These are phyloP conservation scores for Melanocharis versteri DNA, from an alignment of 2,113 vertebrate genomes.

Conservation along the genomic window DNA sequence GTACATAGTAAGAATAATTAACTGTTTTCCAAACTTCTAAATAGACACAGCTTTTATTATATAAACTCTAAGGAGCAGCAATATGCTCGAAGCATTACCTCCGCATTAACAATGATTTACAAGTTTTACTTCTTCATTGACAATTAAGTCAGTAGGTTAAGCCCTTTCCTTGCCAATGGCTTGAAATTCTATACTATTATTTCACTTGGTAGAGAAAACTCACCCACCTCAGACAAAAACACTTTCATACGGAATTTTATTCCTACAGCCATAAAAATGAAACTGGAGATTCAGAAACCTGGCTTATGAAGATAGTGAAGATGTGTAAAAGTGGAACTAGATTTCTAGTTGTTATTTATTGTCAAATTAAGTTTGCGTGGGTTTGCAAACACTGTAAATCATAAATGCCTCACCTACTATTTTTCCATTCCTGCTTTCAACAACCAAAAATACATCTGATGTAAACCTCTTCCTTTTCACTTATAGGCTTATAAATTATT, in stretches of 20 bases:
- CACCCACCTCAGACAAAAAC: not conserved
- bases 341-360: not conserved
- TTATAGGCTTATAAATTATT: not conserved
- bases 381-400: not conserved
- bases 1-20: not conserved
- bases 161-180: not conserved
- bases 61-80: not conserved
- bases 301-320: not conserved
- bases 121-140: not conserved
- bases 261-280: not conserved
- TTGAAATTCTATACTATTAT: not conserved
- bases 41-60: not conserved
- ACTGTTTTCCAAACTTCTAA: not conserved
- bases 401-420: not conserved
- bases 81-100: not conserved
- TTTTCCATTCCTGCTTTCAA: not conserved
- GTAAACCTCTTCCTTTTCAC: not conserved
- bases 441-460: not conserved
- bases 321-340: not conserved
- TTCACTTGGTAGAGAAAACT: not conserved
- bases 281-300: not conserved
- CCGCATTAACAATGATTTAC: not conserved
- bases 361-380: not conserved
- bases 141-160: not conserved
- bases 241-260: not conserved